Percentiles rank a stretch among this genome's conserved stretches.
These are phyloP conservation scores for Choloepus hoffmanni DNA, from an alignment of 2,113 vertebrate species.

Conservation along the genomic window DNA sequence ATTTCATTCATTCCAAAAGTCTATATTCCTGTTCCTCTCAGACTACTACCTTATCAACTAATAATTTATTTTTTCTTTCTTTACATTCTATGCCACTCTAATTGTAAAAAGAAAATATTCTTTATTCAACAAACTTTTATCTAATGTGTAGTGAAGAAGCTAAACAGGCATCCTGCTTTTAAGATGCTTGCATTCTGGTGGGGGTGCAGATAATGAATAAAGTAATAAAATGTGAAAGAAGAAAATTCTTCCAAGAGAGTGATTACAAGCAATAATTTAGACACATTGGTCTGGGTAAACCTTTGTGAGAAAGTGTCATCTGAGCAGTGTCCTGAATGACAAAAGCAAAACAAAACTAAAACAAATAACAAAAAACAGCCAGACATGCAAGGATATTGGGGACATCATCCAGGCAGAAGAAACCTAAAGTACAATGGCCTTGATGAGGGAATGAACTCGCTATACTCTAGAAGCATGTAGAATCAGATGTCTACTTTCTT, in stretches of 20 bases:
- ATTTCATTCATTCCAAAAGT: neutral
- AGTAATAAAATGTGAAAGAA: neutral
- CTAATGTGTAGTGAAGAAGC: neutral
- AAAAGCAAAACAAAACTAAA: too few relatives aligned
- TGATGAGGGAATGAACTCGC: neutral
- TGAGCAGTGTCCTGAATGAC: neutral
- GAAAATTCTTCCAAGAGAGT: neutral
- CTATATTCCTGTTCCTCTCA: neutral
- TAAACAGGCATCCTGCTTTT: neutral
- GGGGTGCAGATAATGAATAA: neutral
- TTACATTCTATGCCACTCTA: neutral
- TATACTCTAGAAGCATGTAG: neutral
- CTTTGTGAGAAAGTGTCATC: neutral
- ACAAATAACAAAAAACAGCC: neutral
- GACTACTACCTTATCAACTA: neutral
- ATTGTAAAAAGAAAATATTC: neutral
- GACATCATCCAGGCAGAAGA: neutral
- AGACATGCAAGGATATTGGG: neutral
- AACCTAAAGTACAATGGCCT: neutral
- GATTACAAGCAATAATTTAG: neutral
- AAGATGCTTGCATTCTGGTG: neutral
- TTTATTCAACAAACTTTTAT: neutral
- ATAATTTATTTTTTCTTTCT: neutral
- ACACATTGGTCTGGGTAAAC: neutral
- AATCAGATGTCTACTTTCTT: neutral